phyloP scores from a whole-genome alignment of 2,113 vertebrate species.

The Daboia siamensis region DNA sequence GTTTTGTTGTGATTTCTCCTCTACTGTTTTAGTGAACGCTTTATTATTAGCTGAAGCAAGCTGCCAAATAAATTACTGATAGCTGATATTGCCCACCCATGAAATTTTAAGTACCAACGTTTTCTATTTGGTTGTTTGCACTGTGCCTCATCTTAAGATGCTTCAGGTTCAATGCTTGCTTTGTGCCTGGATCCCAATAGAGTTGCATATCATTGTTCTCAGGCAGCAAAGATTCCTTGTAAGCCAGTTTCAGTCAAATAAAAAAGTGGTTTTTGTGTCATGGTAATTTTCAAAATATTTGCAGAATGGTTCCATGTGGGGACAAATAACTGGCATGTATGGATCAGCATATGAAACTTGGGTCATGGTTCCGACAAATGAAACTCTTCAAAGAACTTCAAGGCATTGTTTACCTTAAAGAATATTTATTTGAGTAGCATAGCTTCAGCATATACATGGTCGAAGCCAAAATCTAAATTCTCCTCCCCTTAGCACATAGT shows the following conservation, averaged over 20 bases:
- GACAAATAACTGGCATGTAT: background rate
- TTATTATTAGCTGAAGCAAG: background rate
- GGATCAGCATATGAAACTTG: background rate
- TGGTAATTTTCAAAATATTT: background rate
- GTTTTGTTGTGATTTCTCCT: constrained; percentile 9
- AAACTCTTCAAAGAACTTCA: too few relatives aligned
- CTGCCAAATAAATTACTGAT: background rate
- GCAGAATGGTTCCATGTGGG: background rate
- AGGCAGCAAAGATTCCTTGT: background rate
- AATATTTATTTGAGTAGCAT: too few relatives aligned
- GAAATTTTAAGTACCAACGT: background rate
- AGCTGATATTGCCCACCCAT: background rate
- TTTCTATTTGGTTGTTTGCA: background rate
- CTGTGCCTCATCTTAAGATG: background rate
- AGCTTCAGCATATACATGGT: too few relatives aligned
- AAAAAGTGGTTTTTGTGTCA: background rate
- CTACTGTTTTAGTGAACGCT: background rate
- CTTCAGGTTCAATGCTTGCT: background rate
- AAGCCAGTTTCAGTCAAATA: background rate
- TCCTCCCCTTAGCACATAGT: too few relatives aligned
- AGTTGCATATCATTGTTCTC: background rate
- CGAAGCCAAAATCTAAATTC: too few relatives aligned
- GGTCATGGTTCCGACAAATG: too few relatives aligned
- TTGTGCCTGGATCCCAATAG: too few relatives aligned
- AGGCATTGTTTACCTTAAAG: too few relatives aligned